Base-by-base conservation (phyloP, 2,797 vertebrate species). In the Arremon brunneinucha region DNA sequence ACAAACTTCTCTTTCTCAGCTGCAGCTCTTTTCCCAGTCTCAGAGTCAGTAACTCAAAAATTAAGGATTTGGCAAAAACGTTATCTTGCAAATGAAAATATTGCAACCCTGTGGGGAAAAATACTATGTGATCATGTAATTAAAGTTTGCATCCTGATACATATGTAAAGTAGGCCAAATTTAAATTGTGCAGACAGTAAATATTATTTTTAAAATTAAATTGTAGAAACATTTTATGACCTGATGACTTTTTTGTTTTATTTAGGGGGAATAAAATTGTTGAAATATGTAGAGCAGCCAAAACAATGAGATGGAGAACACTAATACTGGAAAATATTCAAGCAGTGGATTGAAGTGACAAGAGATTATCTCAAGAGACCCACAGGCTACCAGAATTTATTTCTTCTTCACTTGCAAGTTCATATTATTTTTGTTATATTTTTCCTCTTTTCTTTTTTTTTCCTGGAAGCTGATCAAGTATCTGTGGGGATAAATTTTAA, bases 181-280 rank as follows among this genome's bases (percentile, higher is more conserved):
- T 69, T 71, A 81, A 87, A 64, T 62, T 52, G 32, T 60, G 56
- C 64, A 92, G 94, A 94, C 68, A 93, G 82, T 93, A 96, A 93
- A 96, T 96, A 94, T 87, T 94, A 83, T 93, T 93, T 94, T 94
- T 89, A 14, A 67, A 83, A 93, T 87, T 64, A 94, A 90, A 91
- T 76, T 76, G 60, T 92, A 90, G 75, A 93, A 92, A 84, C 18
- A 81, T 94, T 97, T 97, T 94, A 95, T 89, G 93, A 93, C 43
- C 41, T 84, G 76, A 74, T 95, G 85, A 95, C 82, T 93, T 83
- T 71, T n/a, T 63, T 56, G 59, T 92, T 94, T 95, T 83, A 85
- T 94, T 90, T 94, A 50, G 16, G 32, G 34, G 32, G 11, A 91
- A 69, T 22, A 62, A 83, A 83, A 80, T 41, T 80, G 47, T 90